These are phyloP conservation scores for Horisme vitalbata DNA, from an alignment of 2,888 invertebrate species.

Conservation along the genomic window DNA sequence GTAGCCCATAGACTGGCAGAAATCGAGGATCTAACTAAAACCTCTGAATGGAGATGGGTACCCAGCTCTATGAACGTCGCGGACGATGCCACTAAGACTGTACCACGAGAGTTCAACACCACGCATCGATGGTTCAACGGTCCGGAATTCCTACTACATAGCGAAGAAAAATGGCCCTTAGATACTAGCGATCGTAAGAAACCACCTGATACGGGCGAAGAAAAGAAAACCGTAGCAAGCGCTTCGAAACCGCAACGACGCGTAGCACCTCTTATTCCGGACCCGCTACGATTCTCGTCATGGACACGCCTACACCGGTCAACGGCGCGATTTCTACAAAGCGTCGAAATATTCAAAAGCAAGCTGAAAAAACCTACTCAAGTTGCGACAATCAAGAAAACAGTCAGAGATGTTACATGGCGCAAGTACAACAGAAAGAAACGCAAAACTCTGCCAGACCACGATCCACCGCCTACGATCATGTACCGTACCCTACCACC, in stretches of 20 bases:
- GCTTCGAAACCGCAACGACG: not conserved
- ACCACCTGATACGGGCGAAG: not conserved
- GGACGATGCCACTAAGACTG: slow-evolving; percentile 23
- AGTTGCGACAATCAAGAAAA: too few relatives aligned
- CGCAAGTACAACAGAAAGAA: too few relatives aligned
- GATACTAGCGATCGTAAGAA: not conserved
- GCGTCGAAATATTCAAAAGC: too few relatives aligned
- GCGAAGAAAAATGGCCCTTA: not conserved
- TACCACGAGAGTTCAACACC: not conserved
- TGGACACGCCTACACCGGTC: not conserved
- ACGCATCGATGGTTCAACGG: slow-evolving; percentile 4
- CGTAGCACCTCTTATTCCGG: not conserved
- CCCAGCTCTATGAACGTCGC: slow-evolving; percentile 25
- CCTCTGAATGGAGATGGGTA: slow-evolving; percentile 12
- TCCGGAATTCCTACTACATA: not conserved
- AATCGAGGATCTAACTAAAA: slow-evolving; percentile 11
- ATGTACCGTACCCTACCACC: too few relatives aligned
- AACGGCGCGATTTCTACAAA: not conserved
- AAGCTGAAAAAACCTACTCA: too few relatives aligned
- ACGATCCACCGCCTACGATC: too few relatives aligned
- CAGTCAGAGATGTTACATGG: too few relatives aligned
- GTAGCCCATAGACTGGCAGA: slow-evolving; percentile 26
- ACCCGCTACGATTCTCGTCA: not conserved
- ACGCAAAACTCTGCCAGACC: too few relatives aligned
- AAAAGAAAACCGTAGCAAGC: not conserved